A percentile compares a stretch with the other conserved stretches of the same genome.
Evolutionary conservation across 2,797 vertebrate species (phyloP).

Genomic region (Dendrocincla fuliginosa): DNA sequence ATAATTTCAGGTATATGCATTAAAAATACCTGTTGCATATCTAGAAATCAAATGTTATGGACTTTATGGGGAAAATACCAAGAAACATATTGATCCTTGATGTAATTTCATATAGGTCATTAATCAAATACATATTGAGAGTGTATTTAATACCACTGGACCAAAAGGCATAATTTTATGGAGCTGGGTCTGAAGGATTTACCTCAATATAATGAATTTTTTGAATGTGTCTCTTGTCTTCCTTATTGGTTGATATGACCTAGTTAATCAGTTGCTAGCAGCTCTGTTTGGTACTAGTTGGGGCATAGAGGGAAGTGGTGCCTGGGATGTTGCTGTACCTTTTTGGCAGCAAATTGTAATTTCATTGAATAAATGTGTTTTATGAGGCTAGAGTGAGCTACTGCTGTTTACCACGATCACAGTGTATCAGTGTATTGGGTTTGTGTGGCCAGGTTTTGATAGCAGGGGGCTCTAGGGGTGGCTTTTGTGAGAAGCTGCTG

Average conservation of each 20-base stretch:
- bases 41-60: neutral
- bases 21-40: neutral
- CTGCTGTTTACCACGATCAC: neutral
- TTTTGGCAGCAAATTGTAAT: neutral
- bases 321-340: neutral
- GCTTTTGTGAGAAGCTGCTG: neutral
- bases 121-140: neutral
- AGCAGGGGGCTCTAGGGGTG: no score
- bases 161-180: neutral
- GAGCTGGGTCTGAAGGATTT: neutral
- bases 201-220: neutral
- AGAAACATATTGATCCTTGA: neutral
- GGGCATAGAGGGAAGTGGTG: neutral
- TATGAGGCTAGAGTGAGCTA: neutral
- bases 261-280: neutral
- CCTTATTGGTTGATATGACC: neutral
- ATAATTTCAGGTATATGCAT: neutral
- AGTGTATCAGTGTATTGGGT: neutral
- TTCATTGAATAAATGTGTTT: neutral
- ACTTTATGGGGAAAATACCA: neutral
- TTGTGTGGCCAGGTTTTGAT: neutral
- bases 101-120: neutral
- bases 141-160: neutral
- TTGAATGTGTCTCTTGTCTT: neutral
- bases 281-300: neutral